Evolutionary conservation across 2,888 invertebrate genomes (phyloP).

Genomic region (Drosophila paramelanica): DNA sequence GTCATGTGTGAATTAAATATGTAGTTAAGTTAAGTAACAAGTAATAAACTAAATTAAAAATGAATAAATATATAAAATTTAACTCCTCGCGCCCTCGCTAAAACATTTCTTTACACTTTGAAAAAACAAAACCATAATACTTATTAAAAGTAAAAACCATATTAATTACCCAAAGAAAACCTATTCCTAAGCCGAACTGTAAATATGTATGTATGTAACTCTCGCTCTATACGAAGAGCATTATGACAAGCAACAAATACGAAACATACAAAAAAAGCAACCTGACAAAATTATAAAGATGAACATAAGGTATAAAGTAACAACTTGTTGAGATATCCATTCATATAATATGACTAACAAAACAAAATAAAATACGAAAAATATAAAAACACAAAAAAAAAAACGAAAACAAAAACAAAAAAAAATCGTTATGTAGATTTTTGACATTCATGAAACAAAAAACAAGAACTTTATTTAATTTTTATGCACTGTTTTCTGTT

Average conservation of each 20-base stretch:
- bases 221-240: slow-evolving; percentile 47
- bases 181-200: slow-evolving; percentile 49
- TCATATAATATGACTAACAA: slow-evolving; percentile 51
- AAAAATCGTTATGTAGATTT: slow-evolving; percentile 74
- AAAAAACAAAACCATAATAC: slow-evolving; percentile 15
- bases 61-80: slow-evolving; percentile 12
- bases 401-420: slow-evolving; percentile 17
- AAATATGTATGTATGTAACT: slow-evolving; percentile 53
- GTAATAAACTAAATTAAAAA: slow-evolving; percentile 18
- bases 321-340: slow-evolving; percentile 72
- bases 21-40: slow-evolving; percentile 29
- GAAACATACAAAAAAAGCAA: slow-evolving; percentile 68
- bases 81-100: slow-evolving; percentile 52
- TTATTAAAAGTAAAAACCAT: slow-evolving; percentile 3
- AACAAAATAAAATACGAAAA: slow-evolving; percentile 16
- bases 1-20: slow-evolving; percentile 49
- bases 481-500: slow-evolving; percentile 79
- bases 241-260: slow-evolving; percentile 58
- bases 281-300: slow-evolving; percentile 69
- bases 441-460: slow-evolving; percentile 51
- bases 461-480: slow-evolving; percentile 67
- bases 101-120: slow-evolving; percentile 35
- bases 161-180: slow-evolving; percentile 10
- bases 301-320: slow-evolving; percentile 66
- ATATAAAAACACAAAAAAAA: slow-evolving; percentile 20